Conservation (phyloP, 64 coral and sea anemone genomes). For the Pocillopora damicornis region DNA sequence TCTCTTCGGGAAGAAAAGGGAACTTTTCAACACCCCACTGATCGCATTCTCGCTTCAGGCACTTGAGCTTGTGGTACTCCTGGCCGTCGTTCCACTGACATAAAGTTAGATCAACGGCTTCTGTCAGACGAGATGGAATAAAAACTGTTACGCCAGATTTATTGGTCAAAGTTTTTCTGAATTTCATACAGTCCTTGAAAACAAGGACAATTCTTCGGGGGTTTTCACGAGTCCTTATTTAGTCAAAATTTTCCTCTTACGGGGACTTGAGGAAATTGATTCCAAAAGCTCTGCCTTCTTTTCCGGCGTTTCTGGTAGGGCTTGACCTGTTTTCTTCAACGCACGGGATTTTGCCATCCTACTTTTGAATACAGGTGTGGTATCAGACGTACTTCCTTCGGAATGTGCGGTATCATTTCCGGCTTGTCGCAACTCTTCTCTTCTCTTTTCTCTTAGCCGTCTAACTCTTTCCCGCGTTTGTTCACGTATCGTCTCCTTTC, state of each 20-base stretch:
- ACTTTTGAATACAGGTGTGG: background rate
- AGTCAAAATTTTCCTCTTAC: background rate
- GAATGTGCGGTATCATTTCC: too few relatives aligned
- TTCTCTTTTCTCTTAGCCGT: conserved; percentile 31
- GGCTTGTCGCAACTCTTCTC: background rate
- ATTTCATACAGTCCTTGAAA: too few relatives aligned
- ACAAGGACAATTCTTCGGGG: background rate
- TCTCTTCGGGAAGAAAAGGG: too few relatives aligned
- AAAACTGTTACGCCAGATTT: background rate
- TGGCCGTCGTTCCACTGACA: too few relatives aligned
- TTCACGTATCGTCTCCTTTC: conserved; percentile 7
- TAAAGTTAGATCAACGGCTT: too few relatives aligned
- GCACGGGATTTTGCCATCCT: conserved; percentile 26
- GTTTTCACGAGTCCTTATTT: background rate
- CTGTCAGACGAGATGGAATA: too few relatives aligned
- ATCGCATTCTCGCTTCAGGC: too few relatives aligned
- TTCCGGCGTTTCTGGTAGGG: background rate
- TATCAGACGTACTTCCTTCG: too few relatives aligned
- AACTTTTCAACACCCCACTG: too few relatives aligned
- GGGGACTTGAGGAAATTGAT: background rate
- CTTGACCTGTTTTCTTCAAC: background rate
- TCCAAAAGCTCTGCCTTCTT: conserved; percentile 21
- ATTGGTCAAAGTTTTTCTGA: too few relatives aligned
- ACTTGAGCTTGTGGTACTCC: too few relatives aligned
- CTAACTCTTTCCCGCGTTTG: conserved; percentile 37